Evolutionary conservation across 2,113 vertebrate genomes (phyloP), one percentile per base, ranked within the genome.

Genomic region (Anarhynchus alexandrinus): DNA sequence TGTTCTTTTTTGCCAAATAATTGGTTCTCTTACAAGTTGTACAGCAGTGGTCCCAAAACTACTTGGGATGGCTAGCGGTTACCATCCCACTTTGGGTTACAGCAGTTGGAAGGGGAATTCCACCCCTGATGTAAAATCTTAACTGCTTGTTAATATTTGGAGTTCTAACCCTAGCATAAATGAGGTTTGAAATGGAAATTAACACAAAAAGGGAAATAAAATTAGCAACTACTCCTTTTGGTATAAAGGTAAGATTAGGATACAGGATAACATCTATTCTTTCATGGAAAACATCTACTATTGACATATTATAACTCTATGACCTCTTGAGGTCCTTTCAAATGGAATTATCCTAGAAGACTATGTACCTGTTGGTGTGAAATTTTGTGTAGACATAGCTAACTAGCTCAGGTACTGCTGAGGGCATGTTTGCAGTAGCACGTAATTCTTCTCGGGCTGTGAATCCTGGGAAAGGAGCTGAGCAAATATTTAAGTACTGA

Each of bases 401-500:
- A 73, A 45, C 76, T 70, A 88, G 76, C 72, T 91, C 74, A 95
- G 94, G 93, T 95, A 91, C 83, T 95, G 94, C 91, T 92, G 67
- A 96, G 93, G 86, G 80, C 80, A 84, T 94, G 83, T 96, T 95
- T 94, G 88, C 88, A 88, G 71, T 91, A 94, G 72, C 94, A 81
- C 55, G 22, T 91, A 91, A 86, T 91, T 94, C 91, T 92, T 88
- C 89, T 94, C 32, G 38, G 86, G 64, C 91, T 95, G 55, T 92
- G 93, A 95, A 97, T 96, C 93, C 80, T 96, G 93, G 94, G 94
- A 94, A 96, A 91, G 59, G 72, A 96, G 55, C 51, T 91, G 72
- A 92, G 69, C 94, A 96, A 97, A 94, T 97, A 97, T 95, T 96
- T 95, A 94, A 93, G 72, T 83, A 94, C 40, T 78, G 93, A 92